Base-by-base conservation (phyloP, 2,113 vertebrate species). In the Neogale vison region DNA sequence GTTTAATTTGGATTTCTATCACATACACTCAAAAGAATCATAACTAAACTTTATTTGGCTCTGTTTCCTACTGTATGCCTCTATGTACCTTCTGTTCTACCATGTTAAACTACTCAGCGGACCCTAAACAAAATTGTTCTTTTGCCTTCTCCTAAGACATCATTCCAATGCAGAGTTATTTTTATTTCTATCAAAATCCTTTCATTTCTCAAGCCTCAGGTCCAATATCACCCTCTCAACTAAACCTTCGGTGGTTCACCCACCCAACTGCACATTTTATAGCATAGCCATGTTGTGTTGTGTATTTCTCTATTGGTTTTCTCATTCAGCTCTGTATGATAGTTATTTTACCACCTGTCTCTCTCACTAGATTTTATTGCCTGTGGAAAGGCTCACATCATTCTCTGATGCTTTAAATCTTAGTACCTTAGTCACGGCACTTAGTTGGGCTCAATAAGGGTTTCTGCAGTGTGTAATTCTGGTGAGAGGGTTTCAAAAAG, bases 1-100 rank as follows among this genome's bases (percentile, higher is more conserved):
- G 45, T 36, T 95, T 91, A 93, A 91, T 59, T 91, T 86, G 42
- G n/a, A 36, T 50, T 77, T 93, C 74, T 83, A n/a, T 67, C 67
- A n/a, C 42, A 34, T 82, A 24, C 42, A 80, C 18, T 87, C 65
- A 17, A 65, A 71, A 59, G 79, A 79, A 4, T 47, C 55, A 31
- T 31, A 76, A 45, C n/a, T 69, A 65, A 93, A 79, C 59, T 85
- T 63, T 9, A 84, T 72, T 45, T 96, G 52, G 45, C 20, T 95
- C 45, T 31, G 12, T 90, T 95, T 93, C 65, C 39, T n/a, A 79
- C 65, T 52, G 65, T 79, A 57, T 12, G 36, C 15, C 63, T 55
- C 36, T 29, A 26, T 0, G 21, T 14, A 72, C n/a, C 81, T 95
- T 94, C 47, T 82, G 85, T 93, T 79, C 59, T 17, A 59, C 34